Conservation (phyloP, 1,140 invertebrate species). For the Dendroctonus ponderosae region DNA sequence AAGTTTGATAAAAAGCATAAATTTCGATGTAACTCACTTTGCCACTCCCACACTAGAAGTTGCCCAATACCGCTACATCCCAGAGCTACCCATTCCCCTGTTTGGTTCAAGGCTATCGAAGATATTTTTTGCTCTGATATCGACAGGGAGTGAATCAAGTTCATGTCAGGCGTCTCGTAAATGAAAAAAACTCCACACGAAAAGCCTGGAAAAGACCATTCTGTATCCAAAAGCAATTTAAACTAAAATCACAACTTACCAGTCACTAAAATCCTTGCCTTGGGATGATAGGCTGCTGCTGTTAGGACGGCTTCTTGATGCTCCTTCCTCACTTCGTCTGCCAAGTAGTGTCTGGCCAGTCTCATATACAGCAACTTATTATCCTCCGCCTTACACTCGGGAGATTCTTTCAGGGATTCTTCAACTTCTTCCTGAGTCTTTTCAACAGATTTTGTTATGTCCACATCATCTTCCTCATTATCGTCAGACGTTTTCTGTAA, state of each 20-base stretch:
- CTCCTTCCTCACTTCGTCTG: constrained; percentile 65
- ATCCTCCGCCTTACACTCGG: constrained; percentile 50
- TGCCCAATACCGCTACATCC: constrained; percentile 84
- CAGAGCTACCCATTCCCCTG: constrained; percentile 93
- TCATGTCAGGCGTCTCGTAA: constrained; percentile 90
- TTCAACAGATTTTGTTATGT: constrained; percentile 51
- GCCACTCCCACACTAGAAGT: constrained; percentile 97
- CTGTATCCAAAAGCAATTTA: neutral
- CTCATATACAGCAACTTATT: constrained; percentile 68
- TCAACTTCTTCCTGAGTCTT: constrained; percentile 53
- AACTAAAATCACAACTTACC: constrained; percentile 46
- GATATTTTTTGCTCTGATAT: constrained; percentile 80
- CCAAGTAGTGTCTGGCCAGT: constrained; percentile 68
- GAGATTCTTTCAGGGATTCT: constrained; percentile 53
- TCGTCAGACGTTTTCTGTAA: constrained; percentile 43
- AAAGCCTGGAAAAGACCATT: constrained; percentile 59
- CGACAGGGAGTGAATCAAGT: constrained; percentile 86
- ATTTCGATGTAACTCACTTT: constrained; percentile 61
- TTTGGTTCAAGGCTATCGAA: constrained; percentile 76
- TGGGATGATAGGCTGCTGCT: constrained; percentile 75
- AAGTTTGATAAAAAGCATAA: too few species aligned
- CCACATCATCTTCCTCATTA: constrained; percentile 62
- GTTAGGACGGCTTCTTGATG: constrained; percentile 65
- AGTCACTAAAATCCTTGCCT: constrained; percentile 75
- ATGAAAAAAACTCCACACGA: constrained; percentile 82